A percentile compares a stretch with the other conserved stretches of the same genome.
phyloP scores from a whole-genome alignment of 2,888 invertebrate genomes.

The Apamea anceps region DNA sequence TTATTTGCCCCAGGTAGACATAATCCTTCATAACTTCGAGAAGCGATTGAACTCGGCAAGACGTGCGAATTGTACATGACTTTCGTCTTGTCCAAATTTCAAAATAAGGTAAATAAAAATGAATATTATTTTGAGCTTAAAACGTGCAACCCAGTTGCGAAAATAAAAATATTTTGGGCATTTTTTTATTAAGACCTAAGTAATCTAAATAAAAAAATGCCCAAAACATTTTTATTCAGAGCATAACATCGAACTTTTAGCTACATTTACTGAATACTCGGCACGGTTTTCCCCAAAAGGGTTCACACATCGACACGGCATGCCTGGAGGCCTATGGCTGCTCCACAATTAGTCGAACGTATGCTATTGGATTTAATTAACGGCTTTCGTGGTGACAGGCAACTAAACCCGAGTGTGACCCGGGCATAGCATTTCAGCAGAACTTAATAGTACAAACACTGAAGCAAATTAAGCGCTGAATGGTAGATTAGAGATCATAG shows the following conservation, averaged over 20 bases:
- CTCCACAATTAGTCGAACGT: constrained; percentile 53
- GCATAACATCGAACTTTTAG: not conserved
- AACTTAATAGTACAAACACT: constrained; percentile 24
- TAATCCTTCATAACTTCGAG: too few relatives aligned
- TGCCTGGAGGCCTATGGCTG: constrained; percentile 33
- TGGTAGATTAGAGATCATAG: constrained; percentile 12
- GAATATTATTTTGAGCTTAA: not conserved
- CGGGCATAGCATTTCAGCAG: constrained; percentile 28
- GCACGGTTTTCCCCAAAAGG: constrained; percentile 11
- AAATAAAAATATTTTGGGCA: not conserved
- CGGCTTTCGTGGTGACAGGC: constrained; percentile 37
- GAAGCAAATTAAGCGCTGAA: constrained; percentile 14
- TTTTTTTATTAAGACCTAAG: not conserved
- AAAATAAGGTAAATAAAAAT: not conserved
- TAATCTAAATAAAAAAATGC: not conserved
- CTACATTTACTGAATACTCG: constrained; percentile 6
- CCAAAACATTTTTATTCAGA: not conserved
- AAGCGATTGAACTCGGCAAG: too few relatives aligned
- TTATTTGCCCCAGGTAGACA: too few relatives aligned
- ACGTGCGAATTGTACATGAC: too few relatives aligned
- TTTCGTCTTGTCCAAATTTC: too few relatives aligned
- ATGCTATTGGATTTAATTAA: constrained; percentile 55
- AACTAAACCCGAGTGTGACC: constrained; percentile 30
- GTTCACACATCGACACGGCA: constrained; percentile 28
- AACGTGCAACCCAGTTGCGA: not conserved